Percentiles rank a stretch among this genome's conserved stretches.
These are phyloP conservation scores for Agonopterix alstromeriana DNA, from an alignment of 2,888 invertebrate species.

Conservation along the genomic window DNA sequence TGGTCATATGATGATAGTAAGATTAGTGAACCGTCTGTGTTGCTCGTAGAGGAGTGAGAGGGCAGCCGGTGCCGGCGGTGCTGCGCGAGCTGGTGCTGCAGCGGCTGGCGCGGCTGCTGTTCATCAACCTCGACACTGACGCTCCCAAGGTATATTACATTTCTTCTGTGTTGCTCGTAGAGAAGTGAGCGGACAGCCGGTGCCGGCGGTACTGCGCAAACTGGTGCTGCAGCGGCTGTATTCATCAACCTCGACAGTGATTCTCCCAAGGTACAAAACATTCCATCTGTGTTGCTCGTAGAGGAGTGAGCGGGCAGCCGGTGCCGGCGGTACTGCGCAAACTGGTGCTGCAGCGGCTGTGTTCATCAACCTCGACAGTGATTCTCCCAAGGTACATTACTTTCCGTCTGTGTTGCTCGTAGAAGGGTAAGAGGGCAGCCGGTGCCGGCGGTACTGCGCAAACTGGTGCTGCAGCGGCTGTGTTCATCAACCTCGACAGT, in stretches of 20 bases:
- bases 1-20: not conserved
- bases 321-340: conserved; percentile 83
- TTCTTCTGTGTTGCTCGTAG: too few relatives aligned
- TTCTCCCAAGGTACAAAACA: too few relatives aligned
- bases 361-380: conserved; percentile 82
- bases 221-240: too few relatives aligned
- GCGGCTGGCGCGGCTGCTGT: conserved; percentile 83
- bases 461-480: too few relatives aligned
- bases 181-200: too few relatives aligned
- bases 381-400: conserved; percentile 48
- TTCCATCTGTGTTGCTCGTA: conserved; percentile 64
- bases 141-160: conserved; percentile 41
- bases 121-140: conserved; percentile 81
- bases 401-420: conserved; percentile 56
- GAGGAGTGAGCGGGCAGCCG: conserved; percentile 87
- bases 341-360: conserved; percentile 85
- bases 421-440: conserved; percentile 87
- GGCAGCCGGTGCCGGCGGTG: conserved; percentile 84
- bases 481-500: too few relatives aligned
- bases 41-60: conserved; percentile 84
- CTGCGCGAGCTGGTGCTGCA: conserved; percentile 83
- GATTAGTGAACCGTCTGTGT: conserved; percentile 38
- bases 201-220: too few relatives aligned
- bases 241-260: too few relatives aligned
- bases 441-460: too few relatives aligned